Percentiles rank a stretch among this genome's conserved stretches.
phyloP scores from a whole-genome alignment of 2,888 invertebrate genomes.

The Temnothorax unifasciatus region DNA sequence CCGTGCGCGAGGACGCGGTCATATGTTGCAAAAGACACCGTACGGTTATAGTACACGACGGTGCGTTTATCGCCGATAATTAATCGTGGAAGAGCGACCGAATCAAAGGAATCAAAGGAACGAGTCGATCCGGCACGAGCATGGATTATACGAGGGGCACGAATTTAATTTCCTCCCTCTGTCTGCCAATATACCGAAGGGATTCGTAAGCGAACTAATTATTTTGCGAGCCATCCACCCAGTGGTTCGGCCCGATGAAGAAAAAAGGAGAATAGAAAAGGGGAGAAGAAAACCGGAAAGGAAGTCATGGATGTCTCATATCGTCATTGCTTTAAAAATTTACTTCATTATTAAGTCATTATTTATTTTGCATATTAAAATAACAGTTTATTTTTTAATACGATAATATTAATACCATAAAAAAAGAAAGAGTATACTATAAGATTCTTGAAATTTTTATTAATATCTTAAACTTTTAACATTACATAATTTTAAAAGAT shows the following conservation, averaged over 20 bases:
- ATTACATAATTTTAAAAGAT: neutral
- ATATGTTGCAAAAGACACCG: conserved; percentile 39
- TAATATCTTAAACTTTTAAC: neutral
- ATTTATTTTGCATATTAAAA: conserved; percentile 4
- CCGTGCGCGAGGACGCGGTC: conserved; percentile 36
- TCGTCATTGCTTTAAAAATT: neutral
- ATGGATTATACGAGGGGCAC: conserved; percentile 57
- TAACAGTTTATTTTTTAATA: neutral
- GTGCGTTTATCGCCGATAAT: conserved; percentile 61
- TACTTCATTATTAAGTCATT: neutral
- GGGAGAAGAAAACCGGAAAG: conserved; percentile 21
- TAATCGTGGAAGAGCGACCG: conserved; percentile 52
- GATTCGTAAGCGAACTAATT: conserved; percentile 62
- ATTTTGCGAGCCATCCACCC: conserved; percentile 37
- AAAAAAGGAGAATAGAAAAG: neutral
- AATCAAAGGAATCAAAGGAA: conserved; percentile 65
- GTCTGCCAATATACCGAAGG: conserved; percentile 47
- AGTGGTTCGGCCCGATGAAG: conserved; percentile 22
- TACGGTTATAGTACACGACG: conserved; percentile 47
- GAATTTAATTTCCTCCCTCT: conserved; percentile 62
- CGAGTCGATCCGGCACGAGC: conserved; percentile 50
- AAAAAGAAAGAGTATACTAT: neutral
- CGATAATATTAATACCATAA: neutral
- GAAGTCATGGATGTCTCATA: conserved; percentile 10
- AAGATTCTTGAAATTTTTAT: conserved; percentile 12